Evolutionary conservation across 2,888 invertebrate genomes (phyloP).

Genomic region (Caenorhabditis auriculariae): DNA sequence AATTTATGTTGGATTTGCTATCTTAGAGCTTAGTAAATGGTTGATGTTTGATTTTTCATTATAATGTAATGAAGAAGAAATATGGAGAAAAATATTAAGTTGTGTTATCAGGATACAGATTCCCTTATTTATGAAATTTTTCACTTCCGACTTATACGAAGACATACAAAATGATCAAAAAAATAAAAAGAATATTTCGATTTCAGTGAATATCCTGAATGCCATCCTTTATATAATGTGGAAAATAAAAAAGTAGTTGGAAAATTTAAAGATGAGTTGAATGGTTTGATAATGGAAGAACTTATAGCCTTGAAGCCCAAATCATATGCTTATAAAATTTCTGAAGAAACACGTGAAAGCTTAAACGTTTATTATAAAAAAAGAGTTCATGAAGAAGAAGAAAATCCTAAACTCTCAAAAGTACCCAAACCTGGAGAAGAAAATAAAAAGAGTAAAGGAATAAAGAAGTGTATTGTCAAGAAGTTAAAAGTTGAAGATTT

Average conservation of each 20-base stretch:
- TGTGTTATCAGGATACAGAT: conserved; percentile 63
- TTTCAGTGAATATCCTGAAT: conserved; percentile 52
- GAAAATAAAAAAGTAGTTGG: conserved; percentile 58
- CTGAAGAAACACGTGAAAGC: conserved; percentile 8
- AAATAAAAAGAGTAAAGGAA: conserved; percentile 15
- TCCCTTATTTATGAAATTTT: conserved; percentile 48
- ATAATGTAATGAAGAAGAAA: conserved; percentile 38
- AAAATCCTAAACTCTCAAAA: conserved; percentile 9
- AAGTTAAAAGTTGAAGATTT: conserved; percentile 10
- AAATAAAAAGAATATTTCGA: conserved; percentile 37
- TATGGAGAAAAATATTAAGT: conserved; percentile 11
- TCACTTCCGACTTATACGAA: conserved; percentile 62
- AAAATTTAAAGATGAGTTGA: conserved; percentile 60
- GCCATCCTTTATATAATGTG: conserved; percentile 33
- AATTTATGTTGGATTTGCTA: conserved; percentile 33
- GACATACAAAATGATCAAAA: conserved; percentile 35
- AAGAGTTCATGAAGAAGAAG: conserved; percentile 7
- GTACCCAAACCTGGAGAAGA: conserved; percentile 5
- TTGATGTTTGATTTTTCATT: conserved; percentile 48
- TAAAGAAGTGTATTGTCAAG: conserved; percentile 7
- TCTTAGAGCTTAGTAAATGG: conserved; percentile 40
- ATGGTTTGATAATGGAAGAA: conserved; percentile 44
- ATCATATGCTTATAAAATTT: conserved; percentile 36
- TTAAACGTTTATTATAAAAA: conserved; percentile 7
- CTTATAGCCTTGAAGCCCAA: conserved; percentile 45